Conservation (phyloP, 2,113 vertebrate genomes). For the Brachypteracias leptosomus region DNA sequence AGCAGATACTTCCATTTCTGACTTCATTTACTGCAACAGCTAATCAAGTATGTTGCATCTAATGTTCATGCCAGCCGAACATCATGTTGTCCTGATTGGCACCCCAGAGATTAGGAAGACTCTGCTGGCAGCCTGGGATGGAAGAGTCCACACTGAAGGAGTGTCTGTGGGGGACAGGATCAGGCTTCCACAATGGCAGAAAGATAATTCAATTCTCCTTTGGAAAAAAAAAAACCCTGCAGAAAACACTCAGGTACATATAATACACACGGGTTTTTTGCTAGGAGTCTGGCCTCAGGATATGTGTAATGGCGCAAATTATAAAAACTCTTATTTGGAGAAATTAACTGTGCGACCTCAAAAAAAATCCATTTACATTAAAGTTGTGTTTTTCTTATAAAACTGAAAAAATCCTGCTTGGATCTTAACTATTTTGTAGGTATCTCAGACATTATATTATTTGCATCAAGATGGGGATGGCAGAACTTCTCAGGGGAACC, state of each 20-base stretch:
- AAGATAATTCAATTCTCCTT: background rate
- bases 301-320: background rate
- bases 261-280: background rate
- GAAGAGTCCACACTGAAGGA: background rate
- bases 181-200: background rate
- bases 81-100: background rate
- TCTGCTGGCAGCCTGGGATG: background rate
- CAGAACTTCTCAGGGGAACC: background rate
- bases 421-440: background rate
- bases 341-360: background rate
- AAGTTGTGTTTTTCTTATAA: background rate
- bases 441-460: background rate
- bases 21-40: background rate
- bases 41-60: background rate
- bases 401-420: background rate
- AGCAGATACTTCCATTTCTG: background rate
- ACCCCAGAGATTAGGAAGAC: background rate
- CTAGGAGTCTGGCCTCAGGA: background rate
- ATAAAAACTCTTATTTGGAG: background rate
- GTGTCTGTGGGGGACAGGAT: background rate
- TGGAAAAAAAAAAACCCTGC: background rate
- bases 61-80: background rate
- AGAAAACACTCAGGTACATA: background rate
- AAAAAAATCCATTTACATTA: background rate
- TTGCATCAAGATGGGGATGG: background rate